These are phyloP conservation scores for Bactericera cockerelli DNA, from an alignment of 1,140 invertebrate genomes.

Conservation along the genomic window DNA sequence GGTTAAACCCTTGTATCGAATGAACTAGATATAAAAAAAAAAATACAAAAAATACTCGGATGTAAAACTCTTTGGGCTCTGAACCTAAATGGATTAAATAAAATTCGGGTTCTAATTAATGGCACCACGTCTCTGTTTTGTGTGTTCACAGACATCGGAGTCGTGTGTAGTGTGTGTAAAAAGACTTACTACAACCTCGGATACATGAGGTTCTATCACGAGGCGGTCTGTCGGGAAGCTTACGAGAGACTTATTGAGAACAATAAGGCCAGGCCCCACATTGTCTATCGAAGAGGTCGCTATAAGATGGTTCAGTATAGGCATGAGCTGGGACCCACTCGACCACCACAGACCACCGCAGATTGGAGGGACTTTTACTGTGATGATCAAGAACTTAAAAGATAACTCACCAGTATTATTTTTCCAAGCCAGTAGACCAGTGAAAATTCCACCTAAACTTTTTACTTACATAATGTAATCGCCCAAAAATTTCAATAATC, in stretches of 20 bases:
- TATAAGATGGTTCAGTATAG: conserved; percentile 4
- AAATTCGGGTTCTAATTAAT: neutral
- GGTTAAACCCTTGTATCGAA: neutral
- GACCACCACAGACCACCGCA: too few relatives aligned
- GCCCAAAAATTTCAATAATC: too few relatives aligned
- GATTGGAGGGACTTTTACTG: too few relatives aligned
- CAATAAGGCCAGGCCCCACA: neutral
- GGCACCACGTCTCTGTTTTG: neutral
- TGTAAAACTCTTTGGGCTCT: too few relatives aligned
- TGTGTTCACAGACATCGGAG: neutral
- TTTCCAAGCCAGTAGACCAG: too few relatives aligned
- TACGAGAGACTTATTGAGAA: neutral
- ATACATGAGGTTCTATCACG: neutral
- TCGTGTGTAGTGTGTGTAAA: neutral
- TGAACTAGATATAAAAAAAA: neutral
- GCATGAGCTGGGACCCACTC: neutral
- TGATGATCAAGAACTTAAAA: too few relatives aligned
- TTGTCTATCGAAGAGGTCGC: neutral
- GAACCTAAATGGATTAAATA: too few relatives aligned
- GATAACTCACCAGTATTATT: too few relatives aligned
- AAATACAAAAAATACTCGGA: too few relatives aligned
- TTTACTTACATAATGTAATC: too few relatives aligned
- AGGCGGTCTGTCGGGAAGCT: neutral
- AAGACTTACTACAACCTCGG: neutral
- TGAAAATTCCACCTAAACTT: too few relatives aligned